A percentile compares a stretch with the other conserved stretches of the same genome.
phyloP scores from a whole-genome alignment of 2,113 vertebrate species.

The Pomatorhinus ruficollis region DNA sequence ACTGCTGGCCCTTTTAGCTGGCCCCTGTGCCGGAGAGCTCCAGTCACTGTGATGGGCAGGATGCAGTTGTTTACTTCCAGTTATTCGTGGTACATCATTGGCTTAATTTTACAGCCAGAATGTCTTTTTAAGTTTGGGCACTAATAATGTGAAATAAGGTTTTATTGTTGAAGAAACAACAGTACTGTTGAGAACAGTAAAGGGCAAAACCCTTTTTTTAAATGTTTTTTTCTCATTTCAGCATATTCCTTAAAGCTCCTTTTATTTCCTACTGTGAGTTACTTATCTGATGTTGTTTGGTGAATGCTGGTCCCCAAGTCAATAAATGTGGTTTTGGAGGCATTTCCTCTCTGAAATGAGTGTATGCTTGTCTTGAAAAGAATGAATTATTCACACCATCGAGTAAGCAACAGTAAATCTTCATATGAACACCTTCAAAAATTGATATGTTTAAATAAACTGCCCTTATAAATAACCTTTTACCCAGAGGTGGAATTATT shows the following conservation, averaged over 20 bases:
- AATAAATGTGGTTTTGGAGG: conserved; percentile 57
- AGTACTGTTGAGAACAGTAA: background rate
- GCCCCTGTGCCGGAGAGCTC: background rate
- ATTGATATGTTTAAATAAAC: conserved; percentile 11
- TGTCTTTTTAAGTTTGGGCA: background rate
- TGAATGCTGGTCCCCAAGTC: conserved; percentile 10
- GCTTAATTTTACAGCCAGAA: background rate
- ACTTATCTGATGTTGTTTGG: background rate
- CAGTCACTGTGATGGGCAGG: background rate
- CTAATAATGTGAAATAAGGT: background rate
- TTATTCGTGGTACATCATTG: background rate
- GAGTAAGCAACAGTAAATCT: conserved; percentile 31
- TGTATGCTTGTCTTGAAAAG: conserved; percentile 16
- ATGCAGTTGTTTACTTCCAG: background rate
- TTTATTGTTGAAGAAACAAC: background rate
- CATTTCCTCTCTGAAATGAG: conserved; percentile 31
- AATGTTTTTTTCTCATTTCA: background rate
- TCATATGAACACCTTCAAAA: conserved; percentile 42
- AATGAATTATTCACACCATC: conserved; percentile 39
- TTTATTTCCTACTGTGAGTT: background rate
- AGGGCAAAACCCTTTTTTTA: background rate
- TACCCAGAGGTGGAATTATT: conserved; percentile 17
- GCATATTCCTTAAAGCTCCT: background rate
- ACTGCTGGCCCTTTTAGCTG: background rate
- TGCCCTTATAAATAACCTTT: conserved; percentile 22